A percentile compares a stretch with the other conserved stretches of the same genome.
Conservation (phyloP, 2,113 vertebrate genomes). For the Oriolus oriolus region DNA sequence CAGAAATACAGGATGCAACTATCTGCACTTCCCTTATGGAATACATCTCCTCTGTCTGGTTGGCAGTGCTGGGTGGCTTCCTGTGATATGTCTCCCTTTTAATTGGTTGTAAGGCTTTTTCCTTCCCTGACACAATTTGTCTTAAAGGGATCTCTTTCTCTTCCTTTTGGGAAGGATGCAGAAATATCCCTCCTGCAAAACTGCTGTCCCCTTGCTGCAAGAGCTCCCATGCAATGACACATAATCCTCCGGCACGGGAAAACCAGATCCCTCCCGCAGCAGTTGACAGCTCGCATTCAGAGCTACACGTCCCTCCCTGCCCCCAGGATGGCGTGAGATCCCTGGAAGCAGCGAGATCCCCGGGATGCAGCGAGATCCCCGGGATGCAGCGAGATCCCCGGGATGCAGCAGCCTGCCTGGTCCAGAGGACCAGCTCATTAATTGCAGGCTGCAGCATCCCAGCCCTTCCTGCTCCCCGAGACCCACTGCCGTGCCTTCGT, state of each 20-base stretch:
- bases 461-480: not conserved
- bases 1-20: not conserved
- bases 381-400: not conserved
- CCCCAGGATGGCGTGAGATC: not conserved
- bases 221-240: not conserved
- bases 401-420: not conserved
- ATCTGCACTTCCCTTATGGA: not conserved
- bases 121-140: not conserved
- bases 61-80: not conserved
- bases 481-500: not conserved
- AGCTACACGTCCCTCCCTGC: not conserved
- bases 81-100: not conserved
- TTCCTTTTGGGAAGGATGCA: not conserved
- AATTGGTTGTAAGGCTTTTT: not conserved
- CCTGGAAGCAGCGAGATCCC: not conserved
- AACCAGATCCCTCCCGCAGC: not conserved
- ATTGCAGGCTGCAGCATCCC: not conserved
- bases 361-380: not conserved
- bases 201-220: not conserved
- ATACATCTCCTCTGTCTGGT: not conserved
- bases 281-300: not conserved
- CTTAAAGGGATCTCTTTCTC: not conserved
- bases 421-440: accelerated
- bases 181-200: not conserved
- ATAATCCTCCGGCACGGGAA: not conserved